phyloP scores from a whole-genome alignment of 2,113 vertebrate genomes.

The Podarcis muralis region DNA sequence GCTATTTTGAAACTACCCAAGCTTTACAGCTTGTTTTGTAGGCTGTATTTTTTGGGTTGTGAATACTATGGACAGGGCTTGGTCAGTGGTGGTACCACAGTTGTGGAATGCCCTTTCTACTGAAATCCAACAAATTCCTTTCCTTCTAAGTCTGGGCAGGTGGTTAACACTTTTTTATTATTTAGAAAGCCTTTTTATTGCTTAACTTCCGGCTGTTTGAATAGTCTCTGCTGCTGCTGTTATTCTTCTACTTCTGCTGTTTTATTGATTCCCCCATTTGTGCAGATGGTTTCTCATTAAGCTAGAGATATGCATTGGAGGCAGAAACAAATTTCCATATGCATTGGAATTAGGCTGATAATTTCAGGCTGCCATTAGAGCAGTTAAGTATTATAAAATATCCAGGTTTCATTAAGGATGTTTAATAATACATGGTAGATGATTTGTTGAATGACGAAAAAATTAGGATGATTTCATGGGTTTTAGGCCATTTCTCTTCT shows the following conservation, averaged over 20 bases:
- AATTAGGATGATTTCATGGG: too few relatives aligned
- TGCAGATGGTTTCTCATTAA: not conserved
- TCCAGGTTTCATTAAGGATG: not conserved
- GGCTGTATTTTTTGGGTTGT: not conserved
- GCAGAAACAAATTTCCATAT: not conserved
- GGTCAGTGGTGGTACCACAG: not conserved
- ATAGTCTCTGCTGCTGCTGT: not conserved
- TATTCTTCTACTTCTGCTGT: not conserved
- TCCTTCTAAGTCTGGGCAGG: not conserved
- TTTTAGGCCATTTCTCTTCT: not conserved
- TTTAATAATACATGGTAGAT: not conserved
- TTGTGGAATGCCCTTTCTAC: not conserved
- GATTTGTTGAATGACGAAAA: not conserved
- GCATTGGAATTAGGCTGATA: not conserved
- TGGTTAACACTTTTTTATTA: not conserved
- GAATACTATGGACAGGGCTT: too few relatives aligned
- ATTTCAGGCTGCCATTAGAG: conserved; percentile 5
- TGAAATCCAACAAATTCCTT: too few relatives aligned
- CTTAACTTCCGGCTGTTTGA: not conserved
- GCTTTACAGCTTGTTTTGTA: not conserved
- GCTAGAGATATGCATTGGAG: not conserved
- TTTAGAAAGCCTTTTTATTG: not conserved
- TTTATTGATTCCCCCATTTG: not conserved
- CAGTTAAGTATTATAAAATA: not conserved
- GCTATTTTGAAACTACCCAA: not conserved